phyloP scores from a whole-genome alignment of 64 coral and sea anemone species.

The Astreopora myriophthalma region DNA sequence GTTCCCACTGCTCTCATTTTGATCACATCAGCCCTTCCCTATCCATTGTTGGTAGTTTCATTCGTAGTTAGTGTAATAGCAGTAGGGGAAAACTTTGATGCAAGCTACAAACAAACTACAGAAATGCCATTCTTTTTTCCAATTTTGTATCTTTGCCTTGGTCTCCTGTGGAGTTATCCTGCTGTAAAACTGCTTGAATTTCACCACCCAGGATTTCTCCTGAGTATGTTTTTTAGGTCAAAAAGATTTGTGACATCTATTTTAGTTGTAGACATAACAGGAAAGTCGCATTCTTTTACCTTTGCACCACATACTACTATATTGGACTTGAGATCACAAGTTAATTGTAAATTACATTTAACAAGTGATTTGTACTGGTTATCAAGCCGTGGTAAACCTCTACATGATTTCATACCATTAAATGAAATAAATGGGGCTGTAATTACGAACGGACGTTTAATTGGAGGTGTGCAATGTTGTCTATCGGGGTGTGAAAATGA shows the following conservation, averaged over 20 bases:
- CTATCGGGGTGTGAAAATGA: not conserved
- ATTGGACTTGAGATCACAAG: not conserved
- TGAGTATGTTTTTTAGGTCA: not conserved
- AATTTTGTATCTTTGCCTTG: not conserved
- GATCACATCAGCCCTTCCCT: not conserved
- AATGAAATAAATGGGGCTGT: not conserved
- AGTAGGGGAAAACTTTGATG: not conserved
- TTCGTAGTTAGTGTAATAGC: not conserved
- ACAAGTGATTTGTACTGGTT: constrained; percentile 17
- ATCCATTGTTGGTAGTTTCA: not conserved
- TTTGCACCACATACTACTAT: not conserved
- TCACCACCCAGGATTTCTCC: not conserved
- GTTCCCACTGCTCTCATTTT: not conserved
- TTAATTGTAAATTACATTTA: not conserved
- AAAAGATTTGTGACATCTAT: not conserved
- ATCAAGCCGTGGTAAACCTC: not conserved
- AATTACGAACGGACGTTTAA: not conserved
- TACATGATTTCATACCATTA: not conserved
- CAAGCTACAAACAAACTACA: not conserved
- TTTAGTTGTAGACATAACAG: not conserved
- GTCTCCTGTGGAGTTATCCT: constrained; percentile 1
- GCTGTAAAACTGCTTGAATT: constrained; percentile 2
- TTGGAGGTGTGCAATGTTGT: not conserved
- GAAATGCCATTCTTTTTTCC: not conserved
- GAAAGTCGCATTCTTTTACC: not conserved